Evolutionary conservation across 2,113 vertebrate species (phyloP), one percentile per base, ranked within the genome.

Genomic region (Sphyrna mokarran): DNA sequence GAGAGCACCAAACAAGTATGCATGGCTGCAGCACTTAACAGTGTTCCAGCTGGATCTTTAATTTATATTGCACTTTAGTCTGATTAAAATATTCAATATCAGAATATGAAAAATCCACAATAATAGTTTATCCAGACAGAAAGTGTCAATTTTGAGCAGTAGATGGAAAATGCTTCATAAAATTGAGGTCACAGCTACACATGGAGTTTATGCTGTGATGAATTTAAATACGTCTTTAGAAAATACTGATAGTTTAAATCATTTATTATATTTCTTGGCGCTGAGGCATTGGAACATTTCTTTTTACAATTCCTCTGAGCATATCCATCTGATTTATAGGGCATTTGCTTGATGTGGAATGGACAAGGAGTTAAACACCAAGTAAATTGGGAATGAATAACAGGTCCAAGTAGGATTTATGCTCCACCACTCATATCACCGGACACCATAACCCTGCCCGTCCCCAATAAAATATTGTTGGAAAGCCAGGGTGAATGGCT

Each of bases 151-250:
- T 29, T 91, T 91, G 33, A 37, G n/a, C 89, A 93, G 61, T 93
- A 8, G 61, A 66, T 91, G 89, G 89, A 91, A 93, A 93, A 91
- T 91, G 61, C 87, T 61, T 63, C 87, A 91, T 66, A 93, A 93
- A 68, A 33, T 33, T 61, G 87, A 66, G 58, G n/a, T 66, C 89
- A n/a, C 18, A n/a, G 89, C 37, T 37, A 68, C 63, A 93, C 16
- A 37, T 66, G 18, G 33, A 66, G 89, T 61, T 66, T 37, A n/a
- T 63, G 33, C n/a, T 37, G 61, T 37, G 61, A 66, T 66, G 61
- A 66, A 93, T 93, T 68, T 66, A 37, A 93, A 37, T 37, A 20
- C 20, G n/a, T 93, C n/a, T 33, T 66, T 9, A 93, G 89, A 93
- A 91, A 66, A 68, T 61, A 37, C 61, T 61, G 29, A 5, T 63